phyloP scores from a whole-genome alignment of 1,140 invertebrate genomes.

The Pachypeltis micranthus region DNA sequence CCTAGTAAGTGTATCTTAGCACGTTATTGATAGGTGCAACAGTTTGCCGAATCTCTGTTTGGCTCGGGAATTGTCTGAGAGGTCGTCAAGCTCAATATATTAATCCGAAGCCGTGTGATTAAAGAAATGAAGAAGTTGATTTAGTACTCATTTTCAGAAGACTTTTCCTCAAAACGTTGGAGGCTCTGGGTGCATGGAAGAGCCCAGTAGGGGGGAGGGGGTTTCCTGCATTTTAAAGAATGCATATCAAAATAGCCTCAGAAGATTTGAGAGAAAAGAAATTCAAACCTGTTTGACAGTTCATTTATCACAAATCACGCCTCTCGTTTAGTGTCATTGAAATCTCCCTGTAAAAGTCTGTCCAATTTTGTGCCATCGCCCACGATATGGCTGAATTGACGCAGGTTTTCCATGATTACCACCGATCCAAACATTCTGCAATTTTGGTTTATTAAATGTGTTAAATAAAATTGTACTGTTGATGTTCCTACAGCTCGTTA shows the following conservation, averaged over 20 bases:
- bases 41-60: background rate
- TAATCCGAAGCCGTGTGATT: background rate
- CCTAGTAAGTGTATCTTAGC: background rate
- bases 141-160: background rate
- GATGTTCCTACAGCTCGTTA: too few species aligned
- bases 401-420: background rate
- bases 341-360: background rate
- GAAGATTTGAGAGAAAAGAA: too few species aligned
- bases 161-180: background rate
- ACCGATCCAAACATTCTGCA: too few species aligned
- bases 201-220: background rate
- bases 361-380: background rate
- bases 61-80: background rate
- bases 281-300: background rate
- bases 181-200: background rate
- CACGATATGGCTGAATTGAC: background rate
- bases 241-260: too few species aligned
- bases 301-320: background rate
- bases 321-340: background rate
- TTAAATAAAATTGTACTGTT: too few species aligned
- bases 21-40: background rate
- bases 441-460: too few species aligned
- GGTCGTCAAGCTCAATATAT: background rate
- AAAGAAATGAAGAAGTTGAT: background rate
- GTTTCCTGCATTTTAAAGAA: too few species aligned